Evolutionary conservation across 2,888 invertebrate species (phyloP).

Genomic region (Digitonthophagus gazella): DNA sequence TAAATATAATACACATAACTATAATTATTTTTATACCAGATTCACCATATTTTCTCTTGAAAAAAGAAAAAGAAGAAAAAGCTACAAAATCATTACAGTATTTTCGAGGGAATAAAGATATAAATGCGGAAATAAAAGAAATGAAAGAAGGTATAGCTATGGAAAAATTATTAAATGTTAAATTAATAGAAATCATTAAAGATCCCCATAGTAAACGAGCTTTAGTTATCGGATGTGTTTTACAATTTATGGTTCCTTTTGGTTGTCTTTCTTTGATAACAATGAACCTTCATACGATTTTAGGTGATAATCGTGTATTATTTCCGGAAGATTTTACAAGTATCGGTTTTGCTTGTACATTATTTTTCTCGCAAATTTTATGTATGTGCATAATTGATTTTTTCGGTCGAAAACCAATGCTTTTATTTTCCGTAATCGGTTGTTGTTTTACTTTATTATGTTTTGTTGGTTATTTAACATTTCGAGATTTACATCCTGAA

Average conservation of each 20-base stretch:
- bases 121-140: conserved; percentile 3
- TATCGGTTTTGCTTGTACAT: neutral
- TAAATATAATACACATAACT: neutral
- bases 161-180: neutral
- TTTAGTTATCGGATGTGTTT: neutral
- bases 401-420: neutral
- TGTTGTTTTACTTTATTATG: neutral
- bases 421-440: neutral
- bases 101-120: neutral
- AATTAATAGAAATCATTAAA: neutral
- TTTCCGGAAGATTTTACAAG: neutral
- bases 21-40: neutral
- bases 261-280: neutral
- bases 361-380: neutral
- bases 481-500: neutral
- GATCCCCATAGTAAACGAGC: neutral
- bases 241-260: neutral
- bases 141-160: neutral
- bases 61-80: neutral
- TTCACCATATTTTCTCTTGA: neutral
- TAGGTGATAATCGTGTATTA: neutral
- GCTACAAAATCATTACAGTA: neutral
- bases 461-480: neutral
- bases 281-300: neutral
- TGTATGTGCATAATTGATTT: neutral